Percentiles rank a stretch among this genome's conserved stretches.
Evolutionary conservation across 2,797 vertebrate genomes (phyloP).

Genomic region (Accipiter superciliosus): DNA sequence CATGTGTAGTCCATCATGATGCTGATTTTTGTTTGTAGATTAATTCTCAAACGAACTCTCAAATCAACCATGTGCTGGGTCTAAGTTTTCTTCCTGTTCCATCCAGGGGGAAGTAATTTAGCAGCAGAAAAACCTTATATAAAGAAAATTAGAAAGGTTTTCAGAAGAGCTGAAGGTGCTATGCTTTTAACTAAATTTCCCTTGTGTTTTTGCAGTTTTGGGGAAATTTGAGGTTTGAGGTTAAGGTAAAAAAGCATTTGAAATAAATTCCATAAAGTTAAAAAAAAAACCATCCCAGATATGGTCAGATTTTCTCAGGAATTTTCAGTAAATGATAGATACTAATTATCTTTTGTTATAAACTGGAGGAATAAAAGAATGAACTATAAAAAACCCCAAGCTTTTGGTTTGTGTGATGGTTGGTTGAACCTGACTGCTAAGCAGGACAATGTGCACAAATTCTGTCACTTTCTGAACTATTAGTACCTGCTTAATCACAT

Average conservation of each 20-base stretch:
- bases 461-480: neutral
- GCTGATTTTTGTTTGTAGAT: neutral
- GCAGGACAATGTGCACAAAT: neutral
- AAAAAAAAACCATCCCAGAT: neutral
- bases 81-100: neutral
- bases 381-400: neutral
- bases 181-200: neutral
- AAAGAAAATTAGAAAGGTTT: neutral
- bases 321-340: neutral
- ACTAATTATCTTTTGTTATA: neutral
- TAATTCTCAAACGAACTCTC: neutral
- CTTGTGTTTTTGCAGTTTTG: neutral
- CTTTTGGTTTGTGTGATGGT: neutral
- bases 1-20: neutral
- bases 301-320: neutral
- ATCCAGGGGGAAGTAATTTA: neutral
- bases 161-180: neutral
- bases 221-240: neutral
- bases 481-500: neutral
- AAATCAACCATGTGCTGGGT: neutral
- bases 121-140: neutral
- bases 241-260: neutral
- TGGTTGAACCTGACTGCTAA: neutral
- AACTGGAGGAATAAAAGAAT: neutral
- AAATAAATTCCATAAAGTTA: neutral